A percentile compares a stretch with the other conserved stretches of the same genome.
Conservation (phyloP, 2,113 vertebrate genomes). For the Platycercus adscitus region DNA sequence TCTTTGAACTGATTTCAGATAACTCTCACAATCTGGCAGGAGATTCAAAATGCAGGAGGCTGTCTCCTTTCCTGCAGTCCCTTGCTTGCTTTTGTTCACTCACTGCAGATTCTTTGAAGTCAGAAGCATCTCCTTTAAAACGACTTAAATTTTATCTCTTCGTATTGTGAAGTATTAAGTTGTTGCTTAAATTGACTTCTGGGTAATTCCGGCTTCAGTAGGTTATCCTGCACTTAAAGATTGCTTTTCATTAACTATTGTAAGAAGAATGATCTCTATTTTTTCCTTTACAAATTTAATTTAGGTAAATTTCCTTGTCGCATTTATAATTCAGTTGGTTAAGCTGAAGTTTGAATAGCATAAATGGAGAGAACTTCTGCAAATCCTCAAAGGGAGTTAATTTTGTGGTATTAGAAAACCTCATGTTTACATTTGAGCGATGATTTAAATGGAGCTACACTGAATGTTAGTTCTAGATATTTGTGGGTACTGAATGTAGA, state of each 20-base stretch:
- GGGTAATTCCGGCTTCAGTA: background rate
- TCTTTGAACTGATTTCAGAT: constrained; percentile 32
- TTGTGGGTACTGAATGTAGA: background rate
- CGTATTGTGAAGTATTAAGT: background rate
- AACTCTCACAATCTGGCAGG: constrained; percentile 6
- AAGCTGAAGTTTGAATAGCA: background rate
- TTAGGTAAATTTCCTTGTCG: background rate
- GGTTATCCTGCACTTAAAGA: background rate
- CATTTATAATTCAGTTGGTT: background rate
- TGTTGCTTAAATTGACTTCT: background rate
- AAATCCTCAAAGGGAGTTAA: background rate
- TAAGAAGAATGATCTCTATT: background rate
- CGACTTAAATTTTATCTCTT: background rate
- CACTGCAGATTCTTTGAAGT: constrained; percentile 13
- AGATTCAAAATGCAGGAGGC: constrained; percentile 19
- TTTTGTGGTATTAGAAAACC: background rate
- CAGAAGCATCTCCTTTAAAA: background rate
- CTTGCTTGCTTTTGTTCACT: constrained; percentile 21
- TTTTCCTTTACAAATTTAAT: background rate
- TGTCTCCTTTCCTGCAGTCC: background rate
- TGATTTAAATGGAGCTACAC: background rate
- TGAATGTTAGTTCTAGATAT: background rate
- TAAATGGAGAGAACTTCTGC: background rate
- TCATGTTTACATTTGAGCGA: background rate
- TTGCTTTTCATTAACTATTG: background rate